These are phyloP conservation scores for Palythoa grandis DNA, from an alignment of 92 coral and sea anemone species.

Conservation along the genomic window DNA sequence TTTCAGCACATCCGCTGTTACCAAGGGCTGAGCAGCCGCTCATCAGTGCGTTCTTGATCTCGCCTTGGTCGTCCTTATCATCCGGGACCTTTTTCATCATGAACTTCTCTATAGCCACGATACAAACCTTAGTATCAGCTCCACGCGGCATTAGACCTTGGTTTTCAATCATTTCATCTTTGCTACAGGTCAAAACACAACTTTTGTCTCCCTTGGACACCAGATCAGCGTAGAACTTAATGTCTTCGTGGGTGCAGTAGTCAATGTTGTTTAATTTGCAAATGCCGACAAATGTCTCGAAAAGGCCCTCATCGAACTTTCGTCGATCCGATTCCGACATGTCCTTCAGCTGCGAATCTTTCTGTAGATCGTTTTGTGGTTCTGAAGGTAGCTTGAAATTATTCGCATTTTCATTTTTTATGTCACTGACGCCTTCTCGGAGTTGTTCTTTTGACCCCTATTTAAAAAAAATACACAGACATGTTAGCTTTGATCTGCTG, in stretches of 20 bases:
- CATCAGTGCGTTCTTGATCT: not conserved
- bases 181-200: slow-evolving; percentile 3
- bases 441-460: not conserved
- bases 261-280: not conserved
- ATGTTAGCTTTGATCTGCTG: too few relatives aligned
- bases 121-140: not conserved
- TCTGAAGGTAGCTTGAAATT: not conserved
- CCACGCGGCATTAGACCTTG: not conserved
- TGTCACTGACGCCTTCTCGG: not conserved
- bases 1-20: not conserved
- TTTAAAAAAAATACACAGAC: too few relatives aligned
- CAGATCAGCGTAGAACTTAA: slow-evolving; percentile 6
- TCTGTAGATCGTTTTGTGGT: not conserved
- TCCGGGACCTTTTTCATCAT: not conserved
- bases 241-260: not conserved
- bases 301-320: not conserved
- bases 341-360: not conserved
- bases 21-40: not conserved
- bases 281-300: not conserved
- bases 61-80: not conserved
- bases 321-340: not conserved
- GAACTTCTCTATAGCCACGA: not conserved
- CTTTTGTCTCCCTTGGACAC: not conserved
- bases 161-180: not conserved
- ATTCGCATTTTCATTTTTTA: not conserved